A percentile compares a stretch with the other conserved stretches of the same genome.
These are phyloP conservation scores for Trilocha varians DNA, from an alignment of 2,888 invertebrate genomes.

Conservation along the genomic window DNA sequence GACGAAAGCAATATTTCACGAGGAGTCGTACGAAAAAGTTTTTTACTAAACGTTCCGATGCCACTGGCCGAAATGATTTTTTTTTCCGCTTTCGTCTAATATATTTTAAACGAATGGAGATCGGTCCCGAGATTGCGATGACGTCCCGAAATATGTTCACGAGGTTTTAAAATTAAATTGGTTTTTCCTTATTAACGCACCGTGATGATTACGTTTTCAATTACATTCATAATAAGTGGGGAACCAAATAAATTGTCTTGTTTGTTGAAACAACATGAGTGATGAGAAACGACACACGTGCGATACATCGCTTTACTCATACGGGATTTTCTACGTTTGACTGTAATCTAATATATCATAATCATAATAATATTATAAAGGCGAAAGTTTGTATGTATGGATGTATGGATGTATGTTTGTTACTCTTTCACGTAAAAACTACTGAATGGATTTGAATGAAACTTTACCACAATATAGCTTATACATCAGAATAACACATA, in stretches of 20 bases:
- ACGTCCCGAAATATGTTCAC: not conserved
- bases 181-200: not conserved
- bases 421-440: too few species aligned
- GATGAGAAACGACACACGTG: not conserved
- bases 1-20: constrained; percentile 20
- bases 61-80: not conserved
- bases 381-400: too few species aligned
- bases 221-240: not conserved
- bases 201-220: not conserved
- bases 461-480: too few species aligned
- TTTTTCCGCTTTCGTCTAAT: constrained; percentile 1
- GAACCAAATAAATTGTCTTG: not conserved
- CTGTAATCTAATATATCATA: too few species aligned
- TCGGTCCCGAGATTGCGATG: not conserved
- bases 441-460: too few species aligned
- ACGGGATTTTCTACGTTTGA: too few species aligned
- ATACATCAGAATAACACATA: too few species aligned
- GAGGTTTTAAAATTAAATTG: not conserved
- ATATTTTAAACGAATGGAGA: not conserved
- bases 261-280: not conserved
- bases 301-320: not conserved
- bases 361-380: too few species aligned
- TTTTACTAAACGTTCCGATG: constrained; percentile 5
- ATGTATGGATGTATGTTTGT: too few species aligned
- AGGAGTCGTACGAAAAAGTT: constrained; percentile 14